Base-by-base conservation (phyloP, 2,888 invertebrate genomes). In the Diplolepis rosae region DNA sequence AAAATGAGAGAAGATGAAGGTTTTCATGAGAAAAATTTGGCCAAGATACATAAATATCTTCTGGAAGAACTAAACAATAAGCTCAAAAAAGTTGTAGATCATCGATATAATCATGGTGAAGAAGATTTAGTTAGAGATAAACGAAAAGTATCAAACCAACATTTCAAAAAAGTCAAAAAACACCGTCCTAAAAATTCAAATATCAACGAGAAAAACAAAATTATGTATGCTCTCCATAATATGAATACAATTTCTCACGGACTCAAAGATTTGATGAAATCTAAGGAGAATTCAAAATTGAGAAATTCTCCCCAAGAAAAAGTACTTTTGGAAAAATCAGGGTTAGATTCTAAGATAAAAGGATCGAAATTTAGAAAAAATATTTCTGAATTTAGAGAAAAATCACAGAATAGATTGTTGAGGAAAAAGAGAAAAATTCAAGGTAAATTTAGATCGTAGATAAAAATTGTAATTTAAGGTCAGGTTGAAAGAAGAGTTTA, bases 1-100 rank as follows among this genome's bases (percentile, higher is more conserved):
- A 79, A 80, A 35, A 71, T 78, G 6, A 50, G 22, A 76, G 75
- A 66, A 66, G 71, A 27, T 74, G 48, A 68, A 39, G 51, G 65
- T 45, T 35, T 75, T 73, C 24, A 32, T 77, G n/a, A 66, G 56
- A 28, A 68, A 69, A n/a, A 13, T 18, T 18, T 61, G 22, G 13
- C 56, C 24, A 15, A 56, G 22, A 22, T 56, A 18, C 32, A 13
- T 13, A 35, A 18, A 13, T 18, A 56, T 18, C 15, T 56, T 18
- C 11, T 30, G 5, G 35, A 35, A 13, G 35, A 35, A 18, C 35
- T 56, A 22, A 56, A 18, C 3, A 35, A 13, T 4, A 18, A 56
- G 6, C 13, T 56, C 18, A 18, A 24, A 35, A 35, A 35, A 35
- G 13, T n/a, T 30, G 27, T 28, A 6, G 15, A n/a, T 27, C 51